Conservation (phyloP, 2,888 invertebrate species). For the Rhagonycha lutea region DNA sequence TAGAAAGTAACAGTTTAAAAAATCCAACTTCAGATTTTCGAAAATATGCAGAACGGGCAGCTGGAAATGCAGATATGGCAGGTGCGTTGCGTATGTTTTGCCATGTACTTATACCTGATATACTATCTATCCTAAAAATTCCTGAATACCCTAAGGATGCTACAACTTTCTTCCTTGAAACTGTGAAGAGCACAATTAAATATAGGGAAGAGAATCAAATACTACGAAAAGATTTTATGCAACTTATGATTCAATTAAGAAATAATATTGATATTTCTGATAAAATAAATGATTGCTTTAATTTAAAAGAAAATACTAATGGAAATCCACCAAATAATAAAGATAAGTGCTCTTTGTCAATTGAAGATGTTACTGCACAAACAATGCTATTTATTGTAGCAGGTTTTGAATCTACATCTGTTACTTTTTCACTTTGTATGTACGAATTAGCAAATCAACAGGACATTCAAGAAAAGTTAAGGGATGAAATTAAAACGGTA, state of each 20-base stretch:
- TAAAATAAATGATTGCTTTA: background rate
- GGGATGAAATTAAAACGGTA: conserved; percentile 47
- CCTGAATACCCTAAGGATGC: background rate
- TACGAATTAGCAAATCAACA: conserved; percentile 37
- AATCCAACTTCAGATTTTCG: background rate
- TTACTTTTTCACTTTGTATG: conserved; percentile 24
- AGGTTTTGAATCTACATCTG: conserved; percentile 18
- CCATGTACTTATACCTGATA: background rate
- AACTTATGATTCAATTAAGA: background rate
- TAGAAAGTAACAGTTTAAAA: background rate
- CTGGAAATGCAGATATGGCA: background rate
- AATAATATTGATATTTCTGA: background rate
- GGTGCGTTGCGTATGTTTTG: too few species aligned
- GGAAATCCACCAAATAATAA: background rate
- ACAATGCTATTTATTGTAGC: background rate
- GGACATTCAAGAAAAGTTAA: conserved; percentile 51
- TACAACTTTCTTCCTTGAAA: background rate
- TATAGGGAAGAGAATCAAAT: background rate
- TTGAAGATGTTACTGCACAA: background rate
- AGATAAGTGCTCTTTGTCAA: background rate
- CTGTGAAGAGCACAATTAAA: background rate
- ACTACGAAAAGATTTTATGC: background rate
- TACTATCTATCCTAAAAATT: background rate
- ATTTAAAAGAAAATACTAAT: background rate
- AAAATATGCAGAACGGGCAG: background rate